phyloP scores from a whole-genome alignment of 2,113 vertebrate species.

The Gracilinanus agilis region DNA sequence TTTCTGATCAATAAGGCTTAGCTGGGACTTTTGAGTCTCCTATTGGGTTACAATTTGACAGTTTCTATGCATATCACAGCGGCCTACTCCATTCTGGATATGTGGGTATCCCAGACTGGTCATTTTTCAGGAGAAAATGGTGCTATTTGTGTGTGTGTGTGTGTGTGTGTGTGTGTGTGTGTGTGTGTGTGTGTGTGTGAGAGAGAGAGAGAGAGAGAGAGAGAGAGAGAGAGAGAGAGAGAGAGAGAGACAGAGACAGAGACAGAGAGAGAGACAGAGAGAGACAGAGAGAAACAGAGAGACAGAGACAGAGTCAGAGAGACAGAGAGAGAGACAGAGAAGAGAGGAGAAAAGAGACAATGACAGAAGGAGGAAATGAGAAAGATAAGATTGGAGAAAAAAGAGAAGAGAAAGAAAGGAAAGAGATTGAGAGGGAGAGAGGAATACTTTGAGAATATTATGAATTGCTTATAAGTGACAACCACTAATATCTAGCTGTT shows the following conservation, averaged over 20 bases:
- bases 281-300: too few relatives aligned
- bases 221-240: too few relatives aligned
- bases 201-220: too few relatives aligned
- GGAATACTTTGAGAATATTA: neutral
- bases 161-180: too few relatives aligned
- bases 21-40: neutral
- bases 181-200: too few relatives aligned
- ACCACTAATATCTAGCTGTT: neutral
- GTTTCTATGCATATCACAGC: neutral
- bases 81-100: neutral
- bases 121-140: neutral
- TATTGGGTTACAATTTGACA: neutral
- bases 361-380: too few relatives aligned
- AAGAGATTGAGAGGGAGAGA: neutral
- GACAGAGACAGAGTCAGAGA: too few relatives aligned
- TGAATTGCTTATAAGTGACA: neutral
- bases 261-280: too few relatives aligned
- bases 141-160: neutral
- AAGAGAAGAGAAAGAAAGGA: neutral
- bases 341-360: neutral
- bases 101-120: neutral
- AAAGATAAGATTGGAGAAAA: neutral
- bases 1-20: constrained; percentile 19
- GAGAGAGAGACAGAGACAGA: neutral
- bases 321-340: neutral